phyloP scores from a whole-genome alignment of 2,113 vertebrate species.

The Nothocercus nigrocapillus region DNA sequence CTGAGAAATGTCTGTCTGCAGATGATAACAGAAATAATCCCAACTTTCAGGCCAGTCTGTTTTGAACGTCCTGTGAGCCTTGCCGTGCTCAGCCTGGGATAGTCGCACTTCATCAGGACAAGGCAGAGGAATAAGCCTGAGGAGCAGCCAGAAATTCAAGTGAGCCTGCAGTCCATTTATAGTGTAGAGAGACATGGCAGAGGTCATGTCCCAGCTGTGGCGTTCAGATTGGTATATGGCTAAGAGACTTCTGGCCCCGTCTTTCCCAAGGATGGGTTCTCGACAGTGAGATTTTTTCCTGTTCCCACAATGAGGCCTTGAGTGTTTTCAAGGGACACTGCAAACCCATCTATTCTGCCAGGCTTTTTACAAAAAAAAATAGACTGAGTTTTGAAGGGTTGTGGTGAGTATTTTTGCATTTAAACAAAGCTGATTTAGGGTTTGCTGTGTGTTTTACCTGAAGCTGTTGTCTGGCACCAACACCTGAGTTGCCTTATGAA shows the following conservation, averaged over 20 bases:
- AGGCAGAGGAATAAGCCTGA: not conserved
- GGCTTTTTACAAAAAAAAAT: not conserved
- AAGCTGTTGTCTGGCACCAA: not conserved
- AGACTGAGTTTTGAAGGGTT: not conserved
- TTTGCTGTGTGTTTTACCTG: not conserved
- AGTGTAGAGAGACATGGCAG: fast-evolving
- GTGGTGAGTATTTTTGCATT: not conserved
- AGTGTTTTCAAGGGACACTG: not conserved
- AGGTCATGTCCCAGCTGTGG: not conserved
- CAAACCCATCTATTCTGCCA: not conserved
- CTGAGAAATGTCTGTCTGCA: fast-evolving
- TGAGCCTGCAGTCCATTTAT: fast-evolving
- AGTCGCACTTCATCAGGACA: fast-evolving
- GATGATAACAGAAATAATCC: not conserved
- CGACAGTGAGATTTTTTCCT: not conserved
- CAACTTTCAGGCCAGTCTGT: fast-evolving
- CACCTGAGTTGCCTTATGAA: not conserved
- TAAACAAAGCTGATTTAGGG: not conserved
- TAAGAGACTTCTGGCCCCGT: fast-evolving
- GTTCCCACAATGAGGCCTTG: not conserved
- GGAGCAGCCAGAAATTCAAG: not conserved
- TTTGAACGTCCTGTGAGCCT: not conserved
- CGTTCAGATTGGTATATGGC: not conserved
- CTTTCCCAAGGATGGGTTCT: not conserved
- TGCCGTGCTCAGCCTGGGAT: not conserved